phyloP scores from a whole-genome alignment of 2,888 invertebrate genomes.

The Stictocephala bisonia region DNA sequence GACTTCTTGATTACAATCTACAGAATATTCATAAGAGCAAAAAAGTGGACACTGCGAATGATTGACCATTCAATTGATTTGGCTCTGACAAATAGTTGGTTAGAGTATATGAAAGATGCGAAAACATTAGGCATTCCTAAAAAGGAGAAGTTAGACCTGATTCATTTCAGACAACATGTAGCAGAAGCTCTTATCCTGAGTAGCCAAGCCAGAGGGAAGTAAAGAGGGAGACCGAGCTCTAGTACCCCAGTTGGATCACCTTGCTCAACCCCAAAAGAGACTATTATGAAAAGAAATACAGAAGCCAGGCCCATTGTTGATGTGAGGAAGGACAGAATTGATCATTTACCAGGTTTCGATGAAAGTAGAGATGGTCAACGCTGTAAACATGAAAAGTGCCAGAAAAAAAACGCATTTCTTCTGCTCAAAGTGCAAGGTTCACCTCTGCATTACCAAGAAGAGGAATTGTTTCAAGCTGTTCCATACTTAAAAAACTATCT shows the following conservation, averaged over 20 bases:
- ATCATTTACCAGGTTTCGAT: conserved; percentile 46
- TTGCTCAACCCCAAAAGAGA: background rate
- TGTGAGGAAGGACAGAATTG: conserved; percentile 42
- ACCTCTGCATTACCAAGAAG: conserved; percentile 40
- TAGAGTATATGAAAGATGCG: conserved; percentile 48
- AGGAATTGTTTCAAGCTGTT: conserved; percentile 44
- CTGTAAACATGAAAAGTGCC: conserved; percentile 46
- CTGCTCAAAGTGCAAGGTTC: conserved; percentile 45
- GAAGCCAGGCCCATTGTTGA: conserved; percentile 43
- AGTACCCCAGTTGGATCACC: background rate
- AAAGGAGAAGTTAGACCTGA: conserved; percentile 20
- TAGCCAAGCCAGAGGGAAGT: conserved; percentile 27
- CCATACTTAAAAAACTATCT: conserved; percentile 1
- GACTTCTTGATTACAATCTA: conserved; percentile 52
- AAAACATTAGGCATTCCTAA: conserved; percentile 24
- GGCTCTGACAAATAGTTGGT: conserved; percentile 49
- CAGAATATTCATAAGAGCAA: conserved; percentile 46
- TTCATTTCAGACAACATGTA: conserved; percentile 43
- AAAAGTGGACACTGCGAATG: conserved; percentile 52
- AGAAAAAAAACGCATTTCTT: conserved; percentile 45
- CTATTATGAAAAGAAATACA: background rate
- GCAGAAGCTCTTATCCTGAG: background rate
- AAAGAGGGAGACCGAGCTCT: conserved; percentile 31
- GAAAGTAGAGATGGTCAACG: conserved; percentile 38
- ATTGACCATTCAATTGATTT: conserved; percentile 52